A percentile compares a stretch with the other conserved stretches of the same genome.
Conservation (phyloP, 2,888 invertebrate species). For the Euclidia mi region DNA sequence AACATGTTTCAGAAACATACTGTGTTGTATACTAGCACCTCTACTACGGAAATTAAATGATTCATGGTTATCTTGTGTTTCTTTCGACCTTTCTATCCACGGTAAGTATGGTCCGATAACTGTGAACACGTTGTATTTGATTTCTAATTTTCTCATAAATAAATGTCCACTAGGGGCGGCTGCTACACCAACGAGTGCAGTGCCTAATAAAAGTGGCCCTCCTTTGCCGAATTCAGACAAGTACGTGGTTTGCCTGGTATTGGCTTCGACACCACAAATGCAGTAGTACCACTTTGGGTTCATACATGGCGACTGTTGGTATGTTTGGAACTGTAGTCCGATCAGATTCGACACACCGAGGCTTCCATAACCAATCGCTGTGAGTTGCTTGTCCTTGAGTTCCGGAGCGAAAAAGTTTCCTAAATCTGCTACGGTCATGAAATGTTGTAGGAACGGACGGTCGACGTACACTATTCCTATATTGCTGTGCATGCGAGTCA, state of each 20-base stretch:
- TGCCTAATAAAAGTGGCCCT: slow-evolving; percentile 67
- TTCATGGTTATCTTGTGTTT: slow-evolving; percentile 8
- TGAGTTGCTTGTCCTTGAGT: slow-evolving; percentile 61
- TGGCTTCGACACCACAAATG: slow-evolving; percentile 72
- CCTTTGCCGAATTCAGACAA: slow-evolving; percentile 71
- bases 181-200: slow-evolving; percentile 69
- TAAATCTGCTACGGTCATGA: slow-evolving; percentile 59
- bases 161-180: slow-evolving; percentile 65
- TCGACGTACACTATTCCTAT: slow-evolving; percentile 71
- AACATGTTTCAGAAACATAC: slow-evolving; percentile 24
- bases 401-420: slow-evolving; percentile 69
- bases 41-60: slow-evolving; percentile 14
- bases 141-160: slow-evolving; percentile 38
- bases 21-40: slow-evolving; percentile 7
- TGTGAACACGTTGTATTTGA: slow-evolving; percentile 76
- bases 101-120: slow-evolving; percentile 70
- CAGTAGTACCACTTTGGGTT: slow-evolving; percentile 80
- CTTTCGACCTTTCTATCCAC: slow-evolving; percentile 71
- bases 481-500: slow-evolving; percentile 71
- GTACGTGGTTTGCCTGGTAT: slow-evolving; percentile 51
- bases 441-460: slow-evolving; percentile 60
- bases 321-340: slow-evolving; percentile 68
- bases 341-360: slow-evolving; percentile 45
- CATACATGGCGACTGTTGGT: slow-evolving; percentile 68
- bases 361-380: slow-evolving; percentile 70